Conservation (phyloP, 30 jellyfish, hydroid and myxozoan genomes). For the Aurelia sp. region DNA sequence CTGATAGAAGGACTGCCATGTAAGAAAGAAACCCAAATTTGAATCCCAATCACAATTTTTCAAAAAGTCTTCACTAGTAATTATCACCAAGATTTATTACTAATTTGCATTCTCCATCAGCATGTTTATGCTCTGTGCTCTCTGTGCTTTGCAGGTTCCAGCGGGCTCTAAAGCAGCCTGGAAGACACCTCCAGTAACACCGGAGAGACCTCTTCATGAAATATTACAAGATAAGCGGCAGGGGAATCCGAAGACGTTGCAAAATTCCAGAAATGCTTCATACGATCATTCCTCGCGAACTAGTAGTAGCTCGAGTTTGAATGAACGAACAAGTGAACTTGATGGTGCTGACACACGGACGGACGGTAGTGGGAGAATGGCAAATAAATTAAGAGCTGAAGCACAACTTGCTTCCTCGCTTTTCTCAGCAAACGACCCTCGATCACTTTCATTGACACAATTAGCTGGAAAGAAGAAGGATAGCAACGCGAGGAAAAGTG, state of each 20-base stretch:
- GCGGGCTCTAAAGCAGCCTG: conserved; percentile 57
- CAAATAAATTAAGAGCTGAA: conserved; percentile 67
- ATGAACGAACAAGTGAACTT: neutral
- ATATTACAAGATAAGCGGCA: conserved; percentile 19
- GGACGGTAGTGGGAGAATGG: conserved; percentile 53
- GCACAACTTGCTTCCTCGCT: conserved; percentile 65
- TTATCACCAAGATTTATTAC: too few relatives aligned
- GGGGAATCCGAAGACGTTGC: neutral
- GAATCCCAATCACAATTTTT: too few relatives aligned
- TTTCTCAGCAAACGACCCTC: conserved; percentile 35
- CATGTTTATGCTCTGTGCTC: too few relatives aligned
- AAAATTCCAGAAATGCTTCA: neutral
- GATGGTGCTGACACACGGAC: neutral
- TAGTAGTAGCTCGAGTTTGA: neutral
- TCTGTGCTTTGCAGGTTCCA: conserved; percentile 27
- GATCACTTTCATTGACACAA: conserved; percentile 10
- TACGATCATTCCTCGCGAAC: too few relatives aligned
- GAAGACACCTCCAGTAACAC: conserved; percentile 80
- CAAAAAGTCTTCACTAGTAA: too few relatives aligned
- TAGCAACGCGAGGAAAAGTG: neutral
- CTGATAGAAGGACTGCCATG: too few relatives aligned
- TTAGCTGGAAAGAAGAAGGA: conserved; percentile 1
- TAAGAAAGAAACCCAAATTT: too few relatives aligned
- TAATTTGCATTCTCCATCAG: too few relatives aligned
- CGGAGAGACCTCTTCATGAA: conserved; percentile 69